Base-by-base conservation (phyloP, 2,113 vertebrate genomes). In the Tamias sibiricus region DNA sequence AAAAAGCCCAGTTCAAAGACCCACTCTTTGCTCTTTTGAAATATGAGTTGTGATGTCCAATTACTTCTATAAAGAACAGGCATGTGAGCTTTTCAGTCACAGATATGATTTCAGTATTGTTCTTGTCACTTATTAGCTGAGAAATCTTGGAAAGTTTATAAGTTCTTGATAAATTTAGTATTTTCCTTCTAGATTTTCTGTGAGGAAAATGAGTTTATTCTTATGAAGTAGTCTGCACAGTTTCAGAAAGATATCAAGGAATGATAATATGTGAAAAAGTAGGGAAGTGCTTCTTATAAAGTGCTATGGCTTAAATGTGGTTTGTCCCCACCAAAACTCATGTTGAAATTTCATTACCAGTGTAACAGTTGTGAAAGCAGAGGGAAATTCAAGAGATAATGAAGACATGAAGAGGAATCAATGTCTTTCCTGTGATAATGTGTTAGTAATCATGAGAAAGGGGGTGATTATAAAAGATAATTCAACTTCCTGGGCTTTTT, bases 141-240 rank as follows among this genome's bases (percentile, higher is more conserved):
- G 19, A 96, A 82, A 86, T 69, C 66, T 40, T 49, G 32, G 35
- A 76, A 7, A 62, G 19, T 2, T 37, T 66, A 72, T 66, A 40
- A 94, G 62, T 86, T 89, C 42, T 82, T 62, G 68, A 32, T 90
- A 82, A 82, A 75, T 47, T 96, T 84, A 40, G 10, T 81, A 80
- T 16, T 93, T 91, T 68, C 2, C 20, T 47, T 26, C 17, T 74
- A 68, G 10, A 49, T 42, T 66, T 94, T 16, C 14, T 68, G 2
- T 79, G 19, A 74, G 54, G 4, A 87, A 95, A 93, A 32, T 77
- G 24, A 44, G 11, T 91, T 96, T 79, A 80, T 88, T 84, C 8
- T 30, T 69, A 74, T 52, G 19, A 12, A 85, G 3, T 14, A 59
- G 37, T 91, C 42, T 88, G 10, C 4, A 54, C 8, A 83, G 14